phyloP scores from a whole-genome alignment of 30 jellyfish, hydroid and myxozoan species.

The Aurelia aurita complex sp. Pacific region DNA sequence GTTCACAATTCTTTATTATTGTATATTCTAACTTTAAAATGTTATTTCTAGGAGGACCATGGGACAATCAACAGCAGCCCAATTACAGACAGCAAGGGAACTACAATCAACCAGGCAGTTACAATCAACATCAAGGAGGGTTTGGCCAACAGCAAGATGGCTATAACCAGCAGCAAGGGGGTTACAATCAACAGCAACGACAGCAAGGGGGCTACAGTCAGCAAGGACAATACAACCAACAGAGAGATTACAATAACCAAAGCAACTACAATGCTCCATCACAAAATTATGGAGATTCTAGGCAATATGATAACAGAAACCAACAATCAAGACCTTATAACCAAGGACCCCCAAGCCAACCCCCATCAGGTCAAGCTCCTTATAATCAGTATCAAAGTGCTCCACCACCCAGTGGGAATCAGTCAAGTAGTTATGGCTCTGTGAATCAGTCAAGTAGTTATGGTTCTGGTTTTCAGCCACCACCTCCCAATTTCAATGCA shows the following conservation, averaged over 20 bases:
- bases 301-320: conserved; percentile 1
- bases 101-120: conserved; percentile 19
- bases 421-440: neutral
- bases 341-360: conserved; percentile 45
- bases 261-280: conserved; percentile 22
- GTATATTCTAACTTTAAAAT: too few species aligned
- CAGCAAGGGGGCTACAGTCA: neutral
- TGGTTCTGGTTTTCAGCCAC: neutral
- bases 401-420: neutral
- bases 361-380: conserved; percentile 11
- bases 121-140: conserved; percentile 38
- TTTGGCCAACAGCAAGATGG: conserved; percentile 46
- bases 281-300: neutral
- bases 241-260: conserved; percentile 31
- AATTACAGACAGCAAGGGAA: conserved; percentile 39
- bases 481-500: conserved; percentile 6
- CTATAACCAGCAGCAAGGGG: conserved; percentile 31
- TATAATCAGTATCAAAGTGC: neutral
- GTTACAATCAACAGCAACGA: conserved; percentile 10
- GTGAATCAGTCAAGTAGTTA: neutral
- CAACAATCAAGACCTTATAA: neutral
- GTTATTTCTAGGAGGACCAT: too few species aligned
- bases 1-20: too few species aligned
- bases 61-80: conserved; percentile 13
- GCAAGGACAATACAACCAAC: conserved; percentile 9